Percentiles rank a stretch among this genome's conserved stretches.
phyloP scores from a whole-genome alignment of 2,113 vertebrate genomes.

The Egretta garzetta region DNA sequence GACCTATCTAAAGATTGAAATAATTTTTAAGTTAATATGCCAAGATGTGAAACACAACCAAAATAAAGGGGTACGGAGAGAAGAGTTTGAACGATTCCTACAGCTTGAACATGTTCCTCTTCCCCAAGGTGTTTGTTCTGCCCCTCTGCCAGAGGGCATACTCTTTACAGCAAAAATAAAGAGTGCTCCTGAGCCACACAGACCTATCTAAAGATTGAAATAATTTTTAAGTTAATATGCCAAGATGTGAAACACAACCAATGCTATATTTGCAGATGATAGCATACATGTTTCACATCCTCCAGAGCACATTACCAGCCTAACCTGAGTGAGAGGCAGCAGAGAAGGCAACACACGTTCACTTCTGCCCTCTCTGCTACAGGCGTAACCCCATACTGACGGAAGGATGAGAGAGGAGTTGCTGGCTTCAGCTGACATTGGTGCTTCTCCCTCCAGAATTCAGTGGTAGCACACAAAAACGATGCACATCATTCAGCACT shows the following conservation, averaged over 20 bases:
- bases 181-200: background rate
- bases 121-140: background rate
- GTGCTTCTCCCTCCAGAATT: background rate
- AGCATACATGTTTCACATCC: background rate
- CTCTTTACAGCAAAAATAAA: background rate
- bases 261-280: background rate
- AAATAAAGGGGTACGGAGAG: no score
- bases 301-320: background rate
- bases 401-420: background rate
- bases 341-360: background rate
- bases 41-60: background rate
- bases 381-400: background rate
- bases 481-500: background rate
- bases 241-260: background rate
- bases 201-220: background rate
- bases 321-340: background rate
- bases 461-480: background rate
- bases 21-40: background rate
- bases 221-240: background rate
- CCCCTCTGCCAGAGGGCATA: background rate
- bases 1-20: background rate
- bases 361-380: background rate
- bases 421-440: background rate
- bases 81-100: background rate
- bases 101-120: background rate